Evolutionary conservation across 2,113 vertebrate species (phyloP).

Genomic region (Thomomys bottae): DNA sequence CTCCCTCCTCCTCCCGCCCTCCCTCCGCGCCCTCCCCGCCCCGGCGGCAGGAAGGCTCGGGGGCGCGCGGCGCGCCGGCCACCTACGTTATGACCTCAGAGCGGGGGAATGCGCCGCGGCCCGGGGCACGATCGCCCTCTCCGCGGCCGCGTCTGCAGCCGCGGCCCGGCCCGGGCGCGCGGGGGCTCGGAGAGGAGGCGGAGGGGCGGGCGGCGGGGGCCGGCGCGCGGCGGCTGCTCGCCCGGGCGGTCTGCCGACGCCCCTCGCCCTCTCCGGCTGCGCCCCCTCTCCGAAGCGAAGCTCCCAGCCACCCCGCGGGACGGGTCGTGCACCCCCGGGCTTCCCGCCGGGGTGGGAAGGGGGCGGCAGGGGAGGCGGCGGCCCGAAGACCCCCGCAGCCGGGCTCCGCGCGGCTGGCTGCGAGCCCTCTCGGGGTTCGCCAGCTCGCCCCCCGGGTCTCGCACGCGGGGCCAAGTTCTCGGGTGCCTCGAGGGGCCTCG

Average conservation of each 20-base stretch:
- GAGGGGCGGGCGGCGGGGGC: no score
- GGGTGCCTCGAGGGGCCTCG: neutral
- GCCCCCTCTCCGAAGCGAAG: neutral
- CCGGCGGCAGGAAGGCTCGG: slow-evolving; percentile 85
- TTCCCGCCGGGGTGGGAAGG: no score
- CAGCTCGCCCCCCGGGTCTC: neutral
- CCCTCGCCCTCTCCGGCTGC: neutral
- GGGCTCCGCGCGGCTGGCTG: neutral
- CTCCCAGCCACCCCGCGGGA: neutral
- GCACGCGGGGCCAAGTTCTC: slow-evolving; percentile 55
- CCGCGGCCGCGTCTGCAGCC: slow-evolving; percentile 50
- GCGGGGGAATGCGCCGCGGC: slow-evolving; percentile 65
- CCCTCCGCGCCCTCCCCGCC: slow-evolving; percentile 78
- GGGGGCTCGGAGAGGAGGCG: slow-evolving; percentile 29
- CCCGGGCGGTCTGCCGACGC: neutral
- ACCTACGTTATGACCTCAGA: slow-evolving; percentile 84
- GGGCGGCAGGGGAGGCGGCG: neutral
- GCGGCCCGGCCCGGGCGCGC: slow-evolving; percentile 44
- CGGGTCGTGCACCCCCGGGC: neutral
- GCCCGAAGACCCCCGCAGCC: neutral
- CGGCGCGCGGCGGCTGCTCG: slow-evolving; percentile 20
- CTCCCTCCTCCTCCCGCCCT: slow-evolving; percentile 68
- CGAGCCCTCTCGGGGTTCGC: neutral
- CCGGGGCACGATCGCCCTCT: slow-evolving; percentile 50
- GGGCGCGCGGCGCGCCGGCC: slow-evolving; percentile 76